Percentiles rank a stretch among this genome's conserved stretches.
These are phyloP conservation scores for Acleris holmiana DNA, from an alignment of 2,888 invertebrate species.

Conservation along the genomic window DNA sequence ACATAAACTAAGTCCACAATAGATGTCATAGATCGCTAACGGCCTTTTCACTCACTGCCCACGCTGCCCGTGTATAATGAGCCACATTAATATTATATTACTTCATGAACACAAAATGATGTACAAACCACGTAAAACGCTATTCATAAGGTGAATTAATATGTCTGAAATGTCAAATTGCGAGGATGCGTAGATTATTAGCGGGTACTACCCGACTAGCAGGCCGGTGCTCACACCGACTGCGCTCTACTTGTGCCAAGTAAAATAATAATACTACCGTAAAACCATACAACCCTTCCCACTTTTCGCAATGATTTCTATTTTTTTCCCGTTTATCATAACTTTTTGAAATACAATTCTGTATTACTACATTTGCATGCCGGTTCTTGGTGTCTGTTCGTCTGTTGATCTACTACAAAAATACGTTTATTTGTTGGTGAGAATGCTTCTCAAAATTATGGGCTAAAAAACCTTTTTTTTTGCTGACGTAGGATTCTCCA, in stretches of 20 bases:
- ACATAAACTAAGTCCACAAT: constrained; percentile 39
- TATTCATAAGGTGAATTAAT: constrained; percentile 80
- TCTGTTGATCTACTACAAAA: too few species aligned
- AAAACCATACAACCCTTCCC: too few species aligned
- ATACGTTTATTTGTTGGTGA: too few species aligned
- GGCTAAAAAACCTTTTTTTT: too few species aligned
- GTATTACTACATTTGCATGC: too few species aligned
- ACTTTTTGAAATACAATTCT: too few species aligned
- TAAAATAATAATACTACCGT: too few species aligned
- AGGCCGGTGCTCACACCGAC: constrained; percentile 52
- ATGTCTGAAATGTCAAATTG: constrained; percentile 81
- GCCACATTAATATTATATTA: constrained; percentile 71
- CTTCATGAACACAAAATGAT: constrained; percentile 76
- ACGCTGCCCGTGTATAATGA: constrained; percentile 67
- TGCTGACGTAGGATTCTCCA: too few species aligned
- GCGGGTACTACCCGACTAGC: constrained; percentile 50
- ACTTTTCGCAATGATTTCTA: too few species aligned
- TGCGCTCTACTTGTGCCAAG: neutral
- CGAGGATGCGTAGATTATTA: constrained; percentile 71
- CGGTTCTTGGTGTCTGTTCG: too few species aligned
- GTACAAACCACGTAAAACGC: constrained; percentile 79
- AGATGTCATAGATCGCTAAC: constrained; percentile 51
- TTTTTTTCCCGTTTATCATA: too few species aligned
- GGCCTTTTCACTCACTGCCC: constrained; percentile 57
- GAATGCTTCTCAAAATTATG: too few species aligned